Conservation (phyloP, 2,888 invertebrate genomes). For the Rhabditophanes sp. region DNA sequence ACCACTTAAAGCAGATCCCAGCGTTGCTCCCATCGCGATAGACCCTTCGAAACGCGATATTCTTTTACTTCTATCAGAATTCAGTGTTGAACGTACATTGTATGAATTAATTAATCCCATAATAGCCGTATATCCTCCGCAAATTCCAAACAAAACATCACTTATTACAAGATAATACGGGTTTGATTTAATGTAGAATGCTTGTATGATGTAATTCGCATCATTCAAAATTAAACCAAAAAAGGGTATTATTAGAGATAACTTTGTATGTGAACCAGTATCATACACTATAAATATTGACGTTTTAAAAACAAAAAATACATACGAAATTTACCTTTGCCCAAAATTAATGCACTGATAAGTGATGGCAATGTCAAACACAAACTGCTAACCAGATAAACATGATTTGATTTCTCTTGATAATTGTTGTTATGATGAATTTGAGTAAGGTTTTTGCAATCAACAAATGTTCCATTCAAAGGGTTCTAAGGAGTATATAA, state of each 20-base stretch:
- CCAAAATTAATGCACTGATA: conserved; percentile 42
- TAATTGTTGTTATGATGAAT: conserved; percentile 34
- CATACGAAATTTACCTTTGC: conserved; percentile 26
- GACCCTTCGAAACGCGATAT: conserved; percentile 45
- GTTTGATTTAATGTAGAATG: conserved; percentile 31
- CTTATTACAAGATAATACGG: conserved; percentile 43
- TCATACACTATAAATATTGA: conserved; percentile 38
- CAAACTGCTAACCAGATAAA: conserved; percentile 43
- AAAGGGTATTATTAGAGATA: conserved; percentile 45
- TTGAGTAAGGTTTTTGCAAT: conserved; percentile 20
- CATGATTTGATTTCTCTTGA: conserved; percentile 43
- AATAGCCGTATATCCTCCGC: conserved; percentile 45
- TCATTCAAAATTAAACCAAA: conserved; percentile 39
- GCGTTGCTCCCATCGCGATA: conserved; percentile 44
- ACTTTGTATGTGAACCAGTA: conserved; percentile 44
- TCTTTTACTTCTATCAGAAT: conserved; percentile 34
- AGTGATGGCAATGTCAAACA: conserved; percentile 44
- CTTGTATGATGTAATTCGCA: conserved; percentile 41
- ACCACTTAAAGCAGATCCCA: conserved; percentile 45
- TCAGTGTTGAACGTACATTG: conserved; percentile 40
- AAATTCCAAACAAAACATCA: conserved; percentile 44
- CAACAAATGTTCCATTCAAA: conserved; percentile 13
- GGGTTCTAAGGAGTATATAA: not conserved
- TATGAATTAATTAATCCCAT: conserved; percentile 45
- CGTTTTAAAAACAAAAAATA: conserved; percentile 1